phyloP scores from a whole-genome alignment of 2,113 vertebrate genomes.

The Elgaria multicarinata region DNA sequence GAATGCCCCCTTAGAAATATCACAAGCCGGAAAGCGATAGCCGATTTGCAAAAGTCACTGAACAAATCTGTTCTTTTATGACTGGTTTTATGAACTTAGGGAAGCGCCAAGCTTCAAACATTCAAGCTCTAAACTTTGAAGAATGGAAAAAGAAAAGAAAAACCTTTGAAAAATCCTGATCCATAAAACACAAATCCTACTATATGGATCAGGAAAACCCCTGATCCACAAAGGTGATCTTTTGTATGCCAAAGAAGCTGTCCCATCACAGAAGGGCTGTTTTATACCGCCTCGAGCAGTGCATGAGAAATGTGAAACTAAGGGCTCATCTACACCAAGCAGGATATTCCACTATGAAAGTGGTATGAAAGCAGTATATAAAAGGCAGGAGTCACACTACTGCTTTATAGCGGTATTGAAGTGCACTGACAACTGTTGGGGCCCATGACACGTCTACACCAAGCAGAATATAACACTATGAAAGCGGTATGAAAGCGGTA shows the following conservation, averaged over 20 bases:
- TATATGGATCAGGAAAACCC: no score
- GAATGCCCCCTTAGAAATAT: not conserved
- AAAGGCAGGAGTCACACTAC: no score
- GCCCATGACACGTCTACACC: no score
- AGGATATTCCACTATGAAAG: no score
- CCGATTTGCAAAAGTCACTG: not conserved
- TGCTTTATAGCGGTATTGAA: no score
- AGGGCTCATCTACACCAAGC: no score
- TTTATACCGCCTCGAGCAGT: not conserved
- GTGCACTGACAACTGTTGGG: no score
- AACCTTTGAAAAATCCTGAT: not conserved
- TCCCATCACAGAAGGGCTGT: not conserved
- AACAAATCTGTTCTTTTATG: not conserved
- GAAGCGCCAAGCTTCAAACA: not conserved
- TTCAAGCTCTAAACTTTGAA: not conserved
- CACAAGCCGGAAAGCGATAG: not conserved
- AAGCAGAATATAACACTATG: no score
- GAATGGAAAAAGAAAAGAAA: not conserved
- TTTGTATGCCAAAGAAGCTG: not conserved
- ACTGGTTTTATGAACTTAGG: not conserved
- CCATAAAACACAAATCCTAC: not conserved
- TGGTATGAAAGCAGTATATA: no score
- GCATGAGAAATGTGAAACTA: not conserved
- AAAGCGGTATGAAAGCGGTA: no score
- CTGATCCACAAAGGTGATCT: not conserved